phyloP scores from a whole-genome alignment of 2,113 vertebrate genomes.

The Geococcyx californianus region DNA sequence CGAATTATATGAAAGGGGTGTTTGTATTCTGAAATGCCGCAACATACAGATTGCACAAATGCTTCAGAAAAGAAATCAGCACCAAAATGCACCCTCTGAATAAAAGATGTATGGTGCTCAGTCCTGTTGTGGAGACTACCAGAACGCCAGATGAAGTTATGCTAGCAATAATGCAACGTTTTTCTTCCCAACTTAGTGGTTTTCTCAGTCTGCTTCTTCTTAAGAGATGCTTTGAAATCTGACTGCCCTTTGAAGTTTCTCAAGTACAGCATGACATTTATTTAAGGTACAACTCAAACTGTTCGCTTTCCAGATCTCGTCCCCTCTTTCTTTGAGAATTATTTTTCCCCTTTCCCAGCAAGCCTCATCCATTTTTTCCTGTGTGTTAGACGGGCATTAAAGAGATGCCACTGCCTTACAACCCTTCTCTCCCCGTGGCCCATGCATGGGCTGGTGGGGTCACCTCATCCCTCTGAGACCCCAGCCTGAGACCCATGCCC shows the following conservation, averaged over 20 bases:
- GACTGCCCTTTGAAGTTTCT: constrained; percentile 61
- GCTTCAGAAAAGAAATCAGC: background rate
- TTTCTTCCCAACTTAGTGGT: constrained; percentile 23
- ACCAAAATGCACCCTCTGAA: background rate
- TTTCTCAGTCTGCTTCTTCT: constrained; percentile 65
- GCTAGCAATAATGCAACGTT: constrained; percentile 26
- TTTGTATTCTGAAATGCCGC: background rate
- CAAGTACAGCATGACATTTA: constrained; percentile 53
- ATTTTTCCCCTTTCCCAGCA: background rate
- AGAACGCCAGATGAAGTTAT: constrained; percentile 37
- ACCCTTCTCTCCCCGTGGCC: background rate
- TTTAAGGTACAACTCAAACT: constrained; percentile 45
- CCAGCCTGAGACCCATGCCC: background rate
- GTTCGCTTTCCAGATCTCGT: constrained; percentile 7
- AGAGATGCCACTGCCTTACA: constrained; percentile 54
- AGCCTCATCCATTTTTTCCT: background rate
- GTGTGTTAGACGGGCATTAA: background rate
- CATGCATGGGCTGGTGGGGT: background rate
- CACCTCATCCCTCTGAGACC: constrained; percentile 61
- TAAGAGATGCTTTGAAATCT: constrained; percentile 60
- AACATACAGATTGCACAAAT: background rate
- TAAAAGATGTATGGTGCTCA: background rate
- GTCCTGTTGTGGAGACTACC: background rate
- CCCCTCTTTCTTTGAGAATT: background rate
- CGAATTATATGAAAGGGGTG: background rate